Base-by-base conservation (phyloP, 2,113 vertebrate genomes). In the Carassius auratus region DNA sequence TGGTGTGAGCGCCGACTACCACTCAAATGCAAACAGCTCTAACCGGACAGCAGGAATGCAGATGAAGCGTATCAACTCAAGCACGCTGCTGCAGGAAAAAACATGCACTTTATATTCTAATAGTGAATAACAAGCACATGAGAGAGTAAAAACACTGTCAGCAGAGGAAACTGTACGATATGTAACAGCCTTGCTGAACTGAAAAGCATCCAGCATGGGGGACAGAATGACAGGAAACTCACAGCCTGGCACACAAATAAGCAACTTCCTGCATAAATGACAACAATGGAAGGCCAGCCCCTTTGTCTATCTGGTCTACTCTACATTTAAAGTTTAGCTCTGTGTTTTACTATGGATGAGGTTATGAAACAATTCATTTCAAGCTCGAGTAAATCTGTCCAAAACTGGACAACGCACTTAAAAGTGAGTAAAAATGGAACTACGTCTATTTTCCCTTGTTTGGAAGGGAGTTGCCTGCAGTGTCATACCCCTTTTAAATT, bases 181-280 rank as follows among this genome's bases (percentile, higher is more conserved):
- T 0, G 19, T 74, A 0, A 68, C 80, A 48, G 52, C n/a, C 61
- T 69, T 7, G 14, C 36, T 5, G 3, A 76, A 30, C 14, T 55
- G n/a, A 30, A 76, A 55, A 59, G 26, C 10, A 74, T 55, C n/a
- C 5, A 80, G 76, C 73, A 78, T 26, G 42, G 26, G n/a, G 64
- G 26, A 5, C 30, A 42, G 48, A 30, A 21, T 4, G n/a, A 83
- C 61, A 77, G 78, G 73, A 87, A 77, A 42, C 30, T 73, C 52
- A 85, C 50, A 85, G 73, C 12, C 61, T 48, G 78, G 26, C 62
- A 59, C 42, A 76, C 45, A 26, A 76, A 76, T 26, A 76, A n/a
- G 21, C 73, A 76, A 76, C 57, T 85, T 88, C 83, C 87, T 83
- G 62, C 59, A 76, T 76, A 50, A 64, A 78, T 59, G 3, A 88